Base-by-base conservation (phyloP, 2,888 invertebrate species). In the Brachypterus glaber region DNA sequence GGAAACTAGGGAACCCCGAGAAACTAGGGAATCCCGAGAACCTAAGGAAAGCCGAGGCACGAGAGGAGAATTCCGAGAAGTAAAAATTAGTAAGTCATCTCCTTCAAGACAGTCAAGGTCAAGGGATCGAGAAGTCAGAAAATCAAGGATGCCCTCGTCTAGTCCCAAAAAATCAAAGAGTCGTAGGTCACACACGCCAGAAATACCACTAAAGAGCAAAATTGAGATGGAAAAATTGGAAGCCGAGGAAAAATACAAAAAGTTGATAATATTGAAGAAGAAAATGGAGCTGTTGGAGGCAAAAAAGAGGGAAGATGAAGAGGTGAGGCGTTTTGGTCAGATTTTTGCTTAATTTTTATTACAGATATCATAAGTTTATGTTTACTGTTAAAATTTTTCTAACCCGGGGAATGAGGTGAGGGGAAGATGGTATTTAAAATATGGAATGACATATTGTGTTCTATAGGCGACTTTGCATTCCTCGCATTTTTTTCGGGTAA, bases 251-350 rank as follows among this genome's bases (percentile, higher is more conserved):
- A 58, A 58, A 39, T 58, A 55, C 35, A 58, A 52, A 38, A 57
- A 73, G 16, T 57, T 72, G 12, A 53, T 71, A 44, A 55, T 73
- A 45, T 57, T 76, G 29, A 73, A 74, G 47, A 74, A 75, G 49
- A 76, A 77, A 47, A 76, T 76, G 68, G 74, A 76, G 40, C 59
- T 71, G 44, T 66, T 73, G 33, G 74, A 72, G 48, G 67, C 71
- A 49, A 72, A 73, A 45, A 69, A 70, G 39, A 70, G 72, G 29
- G 71, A 68, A 1, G 74, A 74, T 43, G 55, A 56, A 41, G 52
- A 53, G 48, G 54, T 52, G n/a, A n/a, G n/a, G n/a, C n/a, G n/a
- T n/a, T n/a, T n/a, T n/a, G n/a, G n/a, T n/a, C n/a, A n/a, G n/a
- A n/a, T n/a, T n/a, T n/a, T n/a, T n/a, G n/a, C n/a, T n/a, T n/a